These are phyloP conservation scores for Scolopax mira DNA, from an alignment of 2,113 vertebrate species.

Conservation along the genomic window DNA sequence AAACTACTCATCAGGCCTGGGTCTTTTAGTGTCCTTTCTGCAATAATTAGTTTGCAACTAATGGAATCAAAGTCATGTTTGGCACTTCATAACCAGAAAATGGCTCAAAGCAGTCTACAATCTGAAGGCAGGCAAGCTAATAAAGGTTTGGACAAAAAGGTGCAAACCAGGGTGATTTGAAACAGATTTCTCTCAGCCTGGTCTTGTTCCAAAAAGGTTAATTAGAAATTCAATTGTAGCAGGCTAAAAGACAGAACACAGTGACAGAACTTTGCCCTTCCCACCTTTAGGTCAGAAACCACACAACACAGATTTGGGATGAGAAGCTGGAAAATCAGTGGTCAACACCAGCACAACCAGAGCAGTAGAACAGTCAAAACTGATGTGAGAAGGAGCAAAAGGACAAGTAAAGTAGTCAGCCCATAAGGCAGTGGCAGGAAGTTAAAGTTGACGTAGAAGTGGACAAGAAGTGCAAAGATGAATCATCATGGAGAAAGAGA, in stretches of 20 bases:
- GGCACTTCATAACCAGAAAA: neutral
- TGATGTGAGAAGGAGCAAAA: neutral
- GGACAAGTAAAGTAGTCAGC: neutral
- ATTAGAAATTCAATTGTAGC: neutral
- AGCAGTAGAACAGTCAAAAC: neutral
- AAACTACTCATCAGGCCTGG: neutral
- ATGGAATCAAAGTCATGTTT: neutral
- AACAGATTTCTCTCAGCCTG: neutral
- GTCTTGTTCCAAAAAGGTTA: neutral
- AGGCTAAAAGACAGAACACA: neutral
- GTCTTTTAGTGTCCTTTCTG: neutral
- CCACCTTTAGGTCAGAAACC: neutral
- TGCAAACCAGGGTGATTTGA: neutral
- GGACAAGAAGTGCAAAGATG: neutral
- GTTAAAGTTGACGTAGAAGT: neutral
- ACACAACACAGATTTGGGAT: neutral
- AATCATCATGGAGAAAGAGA: neutral
- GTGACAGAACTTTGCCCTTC: neutral
- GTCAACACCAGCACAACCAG: neutral
- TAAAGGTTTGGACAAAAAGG: neutral
- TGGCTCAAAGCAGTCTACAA: neutral
- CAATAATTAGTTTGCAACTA: neutral
- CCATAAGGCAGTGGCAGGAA: neutral
- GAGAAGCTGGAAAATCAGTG: neutral
- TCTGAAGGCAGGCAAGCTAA: neutral